Conservation (phyloP, 2,797 vertebrate genomes). For the Coregonus ussuriensis region DNA sequence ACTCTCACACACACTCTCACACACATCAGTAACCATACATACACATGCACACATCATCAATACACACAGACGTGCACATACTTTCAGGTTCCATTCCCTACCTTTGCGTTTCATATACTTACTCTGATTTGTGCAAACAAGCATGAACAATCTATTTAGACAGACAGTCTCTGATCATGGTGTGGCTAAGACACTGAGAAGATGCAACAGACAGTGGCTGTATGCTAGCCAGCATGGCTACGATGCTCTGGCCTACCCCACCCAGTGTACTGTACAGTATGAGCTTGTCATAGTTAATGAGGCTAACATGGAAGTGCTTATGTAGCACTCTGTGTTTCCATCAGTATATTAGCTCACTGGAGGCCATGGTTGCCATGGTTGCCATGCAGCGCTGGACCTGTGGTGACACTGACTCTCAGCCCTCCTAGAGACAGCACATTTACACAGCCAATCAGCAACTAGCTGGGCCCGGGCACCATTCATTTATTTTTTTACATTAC, state of each 20-base stretch:
- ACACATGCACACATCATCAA: background rate
- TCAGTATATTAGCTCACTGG: conserved; percentile 65
- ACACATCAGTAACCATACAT: background rate
- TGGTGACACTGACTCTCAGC: conserved; percentile 49
- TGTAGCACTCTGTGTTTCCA: conserved; percentile 53
- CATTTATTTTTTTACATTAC: background rate
- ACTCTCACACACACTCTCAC: background rate
- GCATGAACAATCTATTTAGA: background rate
- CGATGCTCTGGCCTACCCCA: background rate
- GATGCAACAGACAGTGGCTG: background rate
- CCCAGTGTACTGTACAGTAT: conserved; percentile 44
- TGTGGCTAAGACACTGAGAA: background rate
- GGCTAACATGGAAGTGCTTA: conserved; percentile 43
- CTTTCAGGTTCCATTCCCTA: background rate
- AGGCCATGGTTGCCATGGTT: conserved; percentile 48
- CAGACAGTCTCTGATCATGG: background rate
- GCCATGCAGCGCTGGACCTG: conserved; percentile 70
- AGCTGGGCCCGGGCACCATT: background rate
- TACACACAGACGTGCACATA: background rate
- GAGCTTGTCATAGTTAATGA: conserved; percentile 49
- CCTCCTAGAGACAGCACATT: conserved; percentile 17
- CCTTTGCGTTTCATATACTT: background rate
- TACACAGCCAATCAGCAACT: no score
- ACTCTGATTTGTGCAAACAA: background rate
- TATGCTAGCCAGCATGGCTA: background rate